Base-by-base conservation (phyloP, 2,888 invertebrate genomes). In the Athalia circularis region DNA sequence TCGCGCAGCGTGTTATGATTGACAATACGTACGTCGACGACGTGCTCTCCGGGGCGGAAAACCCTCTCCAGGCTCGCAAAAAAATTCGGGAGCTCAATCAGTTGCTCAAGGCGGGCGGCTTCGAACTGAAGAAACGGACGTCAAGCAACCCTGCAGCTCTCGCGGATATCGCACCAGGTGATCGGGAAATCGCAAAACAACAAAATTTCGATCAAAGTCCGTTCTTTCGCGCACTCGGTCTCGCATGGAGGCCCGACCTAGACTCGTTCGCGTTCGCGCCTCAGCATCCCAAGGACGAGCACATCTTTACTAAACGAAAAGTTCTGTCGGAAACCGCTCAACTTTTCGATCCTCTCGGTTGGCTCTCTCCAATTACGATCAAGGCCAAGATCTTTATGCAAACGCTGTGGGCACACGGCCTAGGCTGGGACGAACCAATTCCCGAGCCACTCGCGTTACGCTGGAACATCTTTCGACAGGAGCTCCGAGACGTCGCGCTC, bases 301-400 rank as follows among this genome's bases (percentile, higher is more conserved):
- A 48, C 11, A 13, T 61, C 8, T 0, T 79, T 0, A 80, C 81
- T 3, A 78, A 81, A 54, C 70, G 79, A 15, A 15, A 45, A 5
- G n/a, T 79, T 4, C 64, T 77, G 2, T 78, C 79, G 11, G 7
- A 59, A 9, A 70, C 78, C 5, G 65, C 77, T 2, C 62, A 70
- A 15, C 29, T 82, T 1, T 82, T 80, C 61, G 81, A 82, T 45
- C 81, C 81, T 4, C 77, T 82, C 47, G 79, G 80, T 4, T 81
- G 79, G 79, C 76, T 80, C 43, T 68, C 79, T 5, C 80, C 79
- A 5, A 50, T 80, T 11, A 77, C 64, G 0, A 50, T 83, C 0
- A 13, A 8, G 0, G 81, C 80, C 0, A 82, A 83, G 43, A 79
- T 82, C 5, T 29, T 81, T 11, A 77, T 83, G 65, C 82, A 82